phyloP scores from a whole-genome alignment of 2,888 invertebrate species.

The Rhamphomyia laevipes region DNA sequence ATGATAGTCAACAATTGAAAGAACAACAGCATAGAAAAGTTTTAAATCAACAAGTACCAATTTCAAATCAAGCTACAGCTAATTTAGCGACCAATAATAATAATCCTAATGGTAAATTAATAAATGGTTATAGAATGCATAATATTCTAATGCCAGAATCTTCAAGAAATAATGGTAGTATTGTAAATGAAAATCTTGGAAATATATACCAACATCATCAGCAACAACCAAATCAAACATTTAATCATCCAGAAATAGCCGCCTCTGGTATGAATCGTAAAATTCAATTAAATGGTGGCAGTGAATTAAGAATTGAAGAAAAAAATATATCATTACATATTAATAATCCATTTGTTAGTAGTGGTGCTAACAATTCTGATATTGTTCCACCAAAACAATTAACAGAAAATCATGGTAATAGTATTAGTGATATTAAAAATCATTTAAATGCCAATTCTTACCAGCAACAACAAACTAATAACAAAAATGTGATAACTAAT shows the following conservation, averaged over 20 bases:
- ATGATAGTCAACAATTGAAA: slow-evolving; percentile 1
- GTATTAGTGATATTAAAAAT: neutral
- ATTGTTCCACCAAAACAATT: neutral
- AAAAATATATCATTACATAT: slow-evolving; percentile 20
- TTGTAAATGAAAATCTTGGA: too few relatives aligned
- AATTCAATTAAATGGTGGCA: slow-evolving; percentile 19
- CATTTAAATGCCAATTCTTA: neutral
- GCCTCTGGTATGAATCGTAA: slow-evolving; percentile 15
- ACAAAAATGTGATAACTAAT: slow-evolving; percentile 5
- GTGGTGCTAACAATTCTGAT: neutral
- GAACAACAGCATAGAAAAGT: slow-evolving; percentile 12
- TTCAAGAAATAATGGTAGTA: too few relatives aligned
- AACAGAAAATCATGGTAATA: neutral
- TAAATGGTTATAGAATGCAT: slow-evolving; percentile 2
- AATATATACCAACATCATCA: neutral
- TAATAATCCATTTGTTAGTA: slow-evolving; percentile 18
- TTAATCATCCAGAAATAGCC: slow-evolving; percentile 1
- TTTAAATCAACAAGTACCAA: slow-evolving; percentile 10
- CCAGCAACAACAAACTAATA: slow-evolving; percentile 1
- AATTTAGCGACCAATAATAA: slow-evolving; percentile 1
- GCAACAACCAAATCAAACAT: neutral
- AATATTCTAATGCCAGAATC: too few relatives aligned
- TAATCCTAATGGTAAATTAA: slow-evolving; percentile 10
- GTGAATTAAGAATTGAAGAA: slow-evolving; percentile 19
- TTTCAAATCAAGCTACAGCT: neutral